Evolutionary conservation across 1,140 invertebrate genomes (phyloP).

Genomic region (Holcopasites calliopsidis): DNA sequence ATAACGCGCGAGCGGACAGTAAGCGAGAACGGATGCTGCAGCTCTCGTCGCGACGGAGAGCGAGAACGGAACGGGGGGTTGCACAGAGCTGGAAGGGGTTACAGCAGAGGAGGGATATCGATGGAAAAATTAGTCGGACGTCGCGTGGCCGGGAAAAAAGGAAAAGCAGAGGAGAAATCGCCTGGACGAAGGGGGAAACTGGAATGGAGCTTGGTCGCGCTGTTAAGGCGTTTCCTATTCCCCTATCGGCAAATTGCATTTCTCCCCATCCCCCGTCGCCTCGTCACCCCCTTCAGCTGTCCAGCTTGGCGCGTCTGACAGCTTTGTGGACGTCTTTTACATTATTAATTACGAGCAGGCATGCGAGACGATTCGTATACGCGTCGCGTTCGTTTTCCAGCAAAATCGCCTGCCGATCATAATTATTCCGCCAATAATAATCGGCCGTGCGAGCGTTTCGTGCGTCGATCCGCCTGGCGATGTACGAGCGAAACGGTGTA

Average conservation of each 20-base stretch:
- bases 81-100: not conserved
- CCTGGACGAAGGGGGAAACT: constrained; percentile 20
- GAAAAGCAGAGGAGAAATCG: not conserved
- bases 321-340: constrained; percentile 74
- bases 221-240: constrained; percentile 54
- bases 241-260: constrained; percentile 56
- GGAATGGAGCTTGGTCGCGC: constrained; percentile 23
- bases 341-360: constrained; percentile 79
- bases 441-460: constrained; percentile 42
- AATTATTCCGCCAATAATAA: constrained; percentile 64
- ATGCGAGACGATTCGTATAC: constrained; percentile 75
- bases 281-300: not conserved
- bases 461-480: not conserved
- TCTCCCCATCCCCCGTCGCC: not conserved
- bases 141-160: constrained; percentile 12
- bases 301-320: constrained; percentile 59
- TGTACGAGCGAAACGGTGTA: constrained; percentile 3
- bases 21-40: constrained; percentile 1
- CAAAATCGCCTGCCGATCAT: constrained; percentile 66
- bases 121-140: constrained; percentile 27
- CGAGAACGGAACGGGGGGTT: not conserved
- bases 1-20: constrained; percentile 62
- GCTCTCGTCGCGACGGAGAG: not conserved
- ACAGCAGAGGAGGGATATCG: no score
- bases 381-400: constrained; percentile 26